These are phyloP conservation scores for Megalops atlanticus DNA, from an alignment of 2,113 vertebrate species.

Conservation along the genomic window DNA sequence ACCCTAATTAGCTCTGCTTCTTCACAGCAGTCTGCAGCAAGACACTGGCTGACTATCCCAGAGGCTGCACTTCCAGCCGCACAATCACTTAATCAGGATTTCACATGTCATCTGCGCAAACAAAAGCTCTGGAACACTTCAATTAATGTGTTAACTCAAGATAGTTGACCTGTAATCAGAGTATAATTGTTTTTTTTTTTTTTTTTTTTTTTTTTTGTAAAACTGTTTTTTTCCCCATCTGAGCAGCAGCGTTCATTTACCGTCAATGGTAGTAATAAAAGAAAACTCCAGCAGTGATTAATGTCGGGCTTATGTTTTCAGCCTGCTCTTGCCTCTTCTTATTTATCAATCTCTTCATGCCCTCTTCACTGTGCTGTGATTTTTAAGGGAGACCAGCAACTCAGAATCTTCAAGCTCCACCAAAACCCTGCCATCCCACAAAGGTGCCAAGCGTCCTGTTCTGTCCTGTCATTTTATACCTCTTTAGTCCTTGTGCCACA, in stretches of 20 bases:
- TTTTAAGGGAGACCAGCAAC: background rate
- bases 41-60: background rate
- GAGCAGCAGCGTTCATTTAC: background rate
- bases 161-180: conserved; percentile 20
- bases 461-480: background rate
- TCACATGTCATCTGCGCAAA: conserved; percentile 48
- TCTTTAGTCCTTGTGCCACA: background rate
- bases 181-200: conserved; percentile 16
- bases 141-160: conserved; percentile 17
- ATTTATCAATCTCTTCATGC: background rate
- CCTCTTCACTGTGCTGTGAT: background rate
- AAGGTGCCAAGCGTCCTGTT: background rate
- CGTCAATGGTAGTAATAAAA: conserved; percentile 28
- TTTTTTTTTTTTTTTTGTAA: too few species aligned
- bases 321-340: background rate
- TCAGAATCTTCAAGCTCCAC: background rate
- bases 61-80: conserved; percentile 7
- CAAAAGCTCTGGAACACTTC: conserved; percentile 19
- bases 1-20: conserved; percentile 25
- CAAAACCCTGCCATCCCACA: too few species aligned
- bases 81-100: conserved; percentile 52
- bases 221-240: background rate
- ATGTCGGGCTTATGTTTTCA: conserved; percentile 14
- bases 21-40: background rate
- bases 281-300: conserved; percentile 17